Conservation (phyloP, 2,888 invertebrate genomes). For the Achlya flavicornis region DNA sequence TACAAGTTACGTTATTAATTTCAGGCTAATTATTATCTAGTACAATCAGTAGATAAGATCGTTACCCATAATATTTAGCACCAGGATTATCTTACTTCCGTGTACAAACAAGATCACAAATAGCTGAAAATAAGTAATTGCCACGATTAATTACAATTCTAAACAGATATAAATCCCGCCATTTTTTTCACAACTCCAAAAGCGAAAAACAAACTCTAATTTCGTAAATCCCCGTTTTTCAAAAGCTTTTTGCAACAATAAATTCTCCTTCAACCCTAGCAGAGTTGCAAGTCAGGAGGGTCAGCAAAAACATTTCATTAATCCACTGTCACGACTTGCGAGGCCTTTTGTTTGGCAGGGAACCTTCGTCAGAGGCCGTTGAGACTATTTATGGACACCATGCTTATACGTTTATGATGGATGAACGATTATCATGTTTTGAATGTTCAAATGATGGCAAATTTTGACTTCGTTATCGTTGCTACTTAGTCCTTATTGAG, state of each 20-base stretch:
- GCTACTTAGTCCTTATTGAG: background rate
- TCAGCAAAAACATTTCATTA: conserved; percentile 62
- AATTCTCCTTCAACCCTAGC: conserved; percentile 18
- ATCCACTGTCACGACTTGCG: conserved; percentile 33
- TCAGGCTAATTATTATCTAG: background rate
- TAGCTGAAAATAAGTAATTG: background rate
- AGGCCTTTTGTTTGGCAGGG: conserved; percentile 44
- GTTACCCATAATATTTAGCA: background rate
- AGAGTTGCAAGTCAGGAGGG: conserved; percentile 60
- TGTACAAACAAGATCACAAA: background rate
- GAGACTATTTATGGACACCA: background rate
- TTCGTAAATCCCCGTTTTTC: conserved; percentile 13
- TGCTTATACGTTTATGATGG: background rate
- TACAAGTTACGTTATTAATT: background rate
- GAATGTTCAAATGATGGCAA: background rate
- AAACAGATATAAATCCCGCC: background rate
- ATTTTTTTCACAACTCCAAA: background rate
- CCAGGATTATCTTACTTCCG: background rate
- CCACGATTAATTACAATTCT: background rate
- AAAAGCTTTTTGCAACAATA: conserved; percentile 17
- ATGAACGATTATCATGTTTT: background rate
- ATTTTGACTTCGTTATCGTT: background rate
- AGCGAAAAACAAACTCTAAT: conserved; percentile 12
- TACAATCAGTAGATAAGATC: too few species aligned
- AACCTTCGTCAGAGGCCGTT: conserved; percentile 44